Conservation (phyloP, 1,140 invertebrate genomes). For the Cherax destructor region DNA sequence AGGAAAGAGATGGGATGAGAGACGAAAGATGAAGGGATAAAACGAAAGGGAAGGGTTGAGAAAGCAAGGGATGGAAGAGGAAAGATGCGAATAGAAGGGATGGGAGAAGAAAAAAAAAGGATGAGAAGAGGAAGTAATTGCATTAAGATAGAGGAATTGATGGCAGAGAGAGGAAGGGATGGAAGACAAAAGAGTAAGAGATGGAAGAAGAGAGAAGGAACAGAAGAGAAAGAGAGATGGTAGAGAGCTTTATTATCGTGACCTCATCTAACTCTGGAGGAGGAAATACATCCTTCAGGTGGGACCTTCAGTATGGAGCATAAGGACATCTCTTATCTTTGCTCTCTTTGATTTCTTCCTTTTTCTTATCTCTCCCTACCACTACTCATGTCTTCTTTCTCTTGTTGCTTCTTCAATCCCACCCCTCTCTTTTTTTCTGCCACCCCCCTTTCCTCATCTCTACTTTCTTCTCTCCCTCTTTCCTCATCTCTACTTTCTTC, state of each 20-base stretch:
- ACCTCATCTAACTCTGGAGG: neutral
- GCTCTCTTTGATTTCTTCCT: neutral
- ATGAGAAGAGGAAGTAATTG: neutral
- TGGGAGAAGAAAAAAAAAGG: neutral
- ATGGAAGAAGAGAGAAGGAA: neutral
- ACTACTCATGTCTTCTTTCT: neutral
- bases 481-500: neutral
- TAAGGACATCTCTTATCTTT: neutral
- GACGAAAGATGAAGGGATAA: too few species aligned
- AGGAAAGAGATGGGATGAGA: neutral
- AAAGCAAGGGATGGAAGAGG: neutral
- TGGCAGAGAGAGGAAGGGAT: neutral
- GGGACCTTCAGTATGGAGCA: neutral
- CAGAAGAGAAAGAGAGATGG: too few species aligned
- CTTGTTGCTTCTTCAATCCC: neutral
- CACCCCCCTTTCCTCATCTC: conserved; percentile 8
- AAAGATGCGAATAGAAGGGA: neutral
- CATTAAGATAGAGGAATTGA: neutral
- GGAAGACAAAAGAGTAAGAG: neutral
- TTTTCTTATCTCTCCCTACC: neutral
- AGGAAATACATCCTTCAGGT: too few species aligned
- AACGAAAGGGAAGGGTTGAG: neutral
- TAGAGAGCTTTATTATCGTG: too few species aligned
- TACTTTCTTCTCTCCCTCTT: neutral
- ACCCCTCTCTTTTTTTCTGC: neutral